Evolutionary conservation across 2,113 vertebrate genomes (phyloP).

Genomic region (Columbina picui): DNA sequence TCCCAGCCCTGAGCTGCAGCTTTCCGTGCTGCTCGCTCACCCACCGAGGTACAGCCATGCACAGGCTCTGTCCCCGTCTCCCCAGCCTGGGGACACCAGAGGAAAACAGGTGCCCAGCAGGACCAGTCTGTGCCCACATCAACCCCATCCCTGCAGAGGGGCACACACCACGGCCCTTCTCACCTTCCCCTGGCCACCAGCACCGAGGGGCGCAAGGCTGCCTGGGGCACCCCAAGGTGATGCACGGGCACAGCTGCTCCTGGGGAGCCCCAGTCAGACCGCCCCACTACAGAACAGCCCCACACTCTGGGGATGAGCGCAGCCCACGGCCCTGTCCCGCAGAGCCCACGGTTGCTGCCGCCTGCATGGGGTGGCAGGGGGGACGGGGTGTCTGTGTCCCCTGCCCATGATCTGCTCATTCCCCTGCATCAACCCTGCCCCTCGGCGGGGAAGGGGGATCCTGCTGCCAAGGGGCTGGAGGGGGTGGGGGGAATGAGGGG

Average conservation of each 20-base stretch:
- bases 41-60: neutral
- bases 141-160: neutral
- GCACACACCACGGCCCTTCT: rapidly evolving
- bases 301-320: rapidly evolving
- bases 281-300: neutral
- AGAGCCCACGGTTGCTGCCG: neutral
- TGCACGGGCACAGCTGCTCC: neutral
- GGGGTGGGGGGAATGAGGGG: neutral
- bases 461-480: neutral
- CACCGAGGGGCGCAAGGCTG: neutral
- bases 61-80: neutral
- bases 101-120: rapidly evolving
- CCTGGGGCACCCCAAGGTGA: neutral
- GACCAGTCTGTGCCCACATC: neutral
- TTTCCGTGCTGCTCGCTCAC: neutral
- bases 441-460: neutral
- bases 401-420: rapidly evolving
- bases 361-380: rapidly evolving
- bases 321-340: rapidly evolving
- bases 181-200: rapidly evolving
- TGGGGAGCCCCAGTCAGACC: neutral
- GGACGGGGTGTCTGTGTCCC: neutral
- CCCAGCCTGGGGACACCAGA: neutral
- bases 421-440: neutral
- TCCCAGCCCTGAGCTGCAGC: constrained; percentile 20